Conservation (phyloP, 2,797 vertebrate species). For the Phoebastria nigripes region DNA sequence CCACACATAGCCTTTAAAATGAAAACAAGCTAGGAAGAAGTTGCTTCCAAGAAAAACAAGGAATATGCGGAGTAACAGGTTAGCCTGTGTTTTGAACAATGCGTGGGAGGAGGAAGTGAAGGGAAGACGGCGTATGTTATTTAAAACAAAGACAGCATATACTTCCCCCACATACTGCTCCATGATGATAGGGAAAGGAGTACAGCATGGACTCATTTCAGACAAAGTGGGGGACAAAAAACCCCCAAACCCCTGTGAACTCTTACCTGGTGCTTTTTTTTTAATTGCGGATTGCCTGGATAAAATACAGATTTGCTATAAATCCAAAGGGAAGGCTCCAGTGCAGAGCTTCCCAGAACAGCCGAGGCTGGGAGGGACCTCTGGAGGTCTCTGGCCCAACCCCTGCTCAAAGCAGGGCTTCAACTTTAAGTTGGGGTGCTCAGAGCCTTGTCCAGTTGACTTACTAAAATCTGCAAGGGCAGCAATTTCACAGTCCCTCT, state of each 20-base stretch:
- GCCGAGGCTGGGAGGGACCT: neutral
- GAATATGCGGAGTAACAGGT: constrained; percentile 52
- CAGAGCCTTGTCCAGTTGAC: neutral
- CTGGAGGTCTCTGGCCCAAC: neutral
- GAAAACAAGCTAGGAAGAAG: constrained; percentile 38
- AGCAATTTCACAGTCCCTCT: neutral
- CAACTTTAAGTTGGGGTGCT: neutral
- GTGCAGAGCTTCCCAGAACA: neutral
- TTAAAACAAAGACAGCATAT: constrained; percentile 22
- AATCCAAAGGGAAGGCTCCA: neutral
- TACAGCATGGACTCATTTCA: neutral
- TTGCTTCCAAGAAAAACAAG: constrained; percentile 62
- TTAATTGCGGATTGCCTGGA: neutral
- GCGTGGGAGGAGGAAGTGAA: constrained; percentile 48
- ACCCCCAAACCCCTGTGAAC: neutral
- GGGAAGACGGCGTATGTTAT: neutral
- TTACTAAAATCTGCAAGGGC: neutral
- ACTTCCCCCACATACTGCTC: neutral
- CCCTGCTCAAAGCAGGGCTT: neutral
- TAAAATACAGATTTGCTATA: neutral
- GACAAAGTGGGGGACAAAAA: neutral
- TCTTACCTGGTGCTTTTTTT: neutral
- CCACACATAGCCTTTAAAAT: constrained; percentile 11
- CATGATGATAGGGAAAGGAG: neutral
- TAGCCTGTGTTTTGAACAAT: constrained; percentile 48